Evolutionary conservation across 2,797 vertebrate species (phyloP).

Genomic region (Clarias pachynema): DNA sequence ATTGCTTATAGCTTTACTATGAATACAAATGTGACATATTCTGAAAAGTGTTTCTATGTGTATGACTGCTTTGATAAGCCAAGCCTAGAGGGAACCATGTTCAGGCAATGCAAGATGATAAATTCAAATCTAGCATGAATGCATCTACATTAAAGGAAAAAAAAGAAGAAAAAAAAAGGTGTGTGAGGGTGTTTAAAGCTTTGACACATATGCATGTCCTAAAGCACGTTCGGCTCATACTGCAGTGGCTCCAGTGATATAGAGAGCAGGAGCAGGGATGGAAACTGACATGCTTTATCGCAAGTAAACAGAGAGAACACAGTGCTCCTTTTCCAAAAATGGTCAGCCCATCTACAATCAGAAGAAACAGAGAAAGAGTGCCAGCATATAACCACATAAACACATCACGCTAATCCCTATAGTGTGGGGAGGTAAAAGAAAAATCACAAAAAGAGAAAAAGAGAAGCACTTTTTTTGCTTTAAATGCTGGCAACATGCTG

Average conservation of each 20-base stretch:
- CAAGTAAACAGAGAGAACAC: slow-evolving; percentile 35
- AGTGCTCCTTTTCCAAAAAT: slow-evolving; percentile 38
- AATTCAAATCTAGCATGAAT: background rate
- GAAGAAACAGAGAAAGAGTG: slow-evolving; percentile 6
- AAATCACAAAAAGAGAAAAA: background rate
- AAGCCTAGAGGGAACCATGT: background rate
- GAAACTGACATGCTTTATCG: slow-evolving; percentile 32
- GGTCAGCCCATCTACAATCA: slow-evolving; percentile 20
- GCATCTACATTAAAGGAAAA: background rate
- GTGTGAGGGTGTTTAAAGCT: background rate
- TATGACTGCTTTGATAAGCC: background rate
- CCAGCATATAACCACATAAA: background rate
- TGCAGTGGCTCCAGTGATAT: background rate
- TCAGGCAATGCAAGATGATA: background rate
- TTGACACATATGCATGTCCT: background rate
- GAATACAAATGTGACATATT: background rate
- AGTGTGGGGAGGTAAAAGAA: background rate
- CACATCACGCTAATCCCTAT: background rate
- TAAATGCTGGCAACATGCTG: slow-evolving; percentile 15
- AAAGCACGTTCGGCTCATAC: slow-evolving; percentile 1
- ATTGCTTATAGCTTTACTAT: background rate
- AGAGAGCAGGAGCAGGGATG: slow-evolving; percentile 26
- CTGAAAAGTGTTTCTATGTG: background rate
- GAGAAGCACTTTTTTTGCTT: background rate
- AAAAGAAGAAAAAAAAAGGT: background rate